phyloP scores from a whole-genome alignment of 2,888 invertebrate species.

The Plemyria rubiginata region DNA sequence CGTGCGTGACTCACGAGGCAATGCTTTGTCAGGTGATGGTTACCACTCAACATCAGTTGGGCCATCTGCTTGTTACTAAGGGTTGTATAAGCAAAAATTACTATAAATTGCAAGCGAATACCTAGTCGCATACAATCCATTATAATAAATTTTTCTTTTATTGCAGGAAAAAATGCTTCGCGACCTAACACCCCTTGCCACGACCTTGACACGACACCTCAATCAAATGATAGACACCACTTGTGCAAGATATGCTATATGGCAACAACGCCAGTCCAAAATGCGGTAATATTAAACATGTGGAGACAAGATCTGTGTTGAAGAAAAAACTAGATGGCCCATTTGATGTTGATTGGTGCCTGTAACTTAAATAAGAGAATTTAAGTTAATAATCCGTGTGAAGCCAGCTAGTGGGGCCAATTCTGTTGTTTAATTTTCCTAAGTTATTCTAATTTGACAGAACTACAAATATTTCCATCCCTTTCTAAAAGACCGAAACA shows the following conservation, averaged over 20 bases:
- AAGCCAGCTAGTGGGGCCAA: no score
- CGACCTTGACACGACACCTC: conserved; percentile 92
- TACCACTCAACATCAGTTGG: no score
- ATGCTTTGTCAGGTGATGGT: no score
- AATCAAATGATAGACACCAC: conserved; percentile 94
- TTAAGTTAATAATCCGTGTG: background rate
- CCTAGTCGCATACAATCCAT: no score
- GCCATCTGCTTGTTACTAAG: no score
- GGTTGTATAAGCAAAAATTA: no score
- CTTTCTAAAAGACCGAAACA: no score
- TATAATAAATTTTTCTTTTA: background rate
- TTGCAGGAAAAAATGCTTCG: conserved; percentile 91
- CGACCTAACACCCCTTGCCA: conserved; percentile 91
- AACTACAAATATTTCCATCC: no score
- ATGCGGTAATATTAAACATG: conserved; percentile 73
- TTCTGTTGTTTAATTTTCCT: no score
- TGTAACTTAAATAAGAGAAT: background rate
- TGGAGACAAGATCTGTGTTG: background rate
- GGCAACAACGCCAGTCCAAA: conserved; percentile 90
- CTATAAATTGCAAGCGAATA: no score
- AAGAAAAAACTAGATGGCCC: background rate
- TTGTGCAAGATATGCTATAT: conserved; percentile 92
- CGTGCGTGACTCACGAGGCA: no score
- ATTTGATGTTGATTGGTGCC: background rate
- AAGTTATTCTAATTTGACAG: no score